Conservation (phyloP, 2,113 vertebrate genomes). For the Sclerurus mexicanus region DNA sequence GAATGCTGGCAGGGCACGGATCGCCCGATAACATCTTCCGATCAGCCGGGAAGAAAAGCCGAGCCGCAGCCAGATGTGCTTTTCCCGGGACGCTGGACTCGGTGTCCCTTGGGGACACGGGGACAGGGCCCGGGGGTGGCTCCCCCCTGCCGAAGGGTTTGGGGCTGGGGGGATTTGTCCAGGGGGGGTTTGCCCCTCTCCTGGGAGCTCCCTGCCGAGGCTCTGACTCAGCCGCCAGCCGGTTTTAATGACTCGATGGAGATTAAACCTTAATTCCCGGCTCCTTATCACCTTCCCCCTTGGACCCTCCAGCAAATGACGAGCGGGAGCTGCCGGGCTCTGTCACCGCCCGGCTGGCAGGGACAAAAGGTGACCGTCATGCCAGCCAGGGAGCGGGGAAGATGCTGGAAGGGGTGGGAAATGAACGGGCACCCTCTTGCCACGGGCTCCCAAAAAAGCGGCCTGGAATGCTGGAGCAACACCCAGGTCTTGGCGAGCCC, state of each 20-base stretch:
- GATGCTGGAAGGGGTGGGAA: not conserved
- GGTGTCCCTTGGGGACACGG: not conserved
- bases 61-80: not conserved
- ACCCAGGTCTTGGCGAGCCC: rapidly evolving
- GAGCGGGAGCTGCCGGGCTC: not conserved
- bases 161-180: rapidly evolving
- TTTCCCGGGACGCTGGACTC: not conserved
- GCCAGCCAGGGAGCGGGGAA: rapidly evolving
- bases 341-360: not conserved
- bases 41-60: not conserved
- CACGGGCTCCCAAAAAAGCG: no score
- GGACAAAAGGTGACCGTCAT: not conserved
- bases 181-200: not conserved
- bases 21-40: not conserved
- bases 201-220: not conserved
- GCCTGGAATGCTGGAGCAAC: not conserved
- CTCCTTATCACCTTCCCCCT: conserved; percentile 16
- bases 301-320: not conserved
- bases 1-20: not conserved
- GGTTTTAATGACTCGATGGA: not conserved
- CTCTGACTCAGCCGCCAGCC: not conserved
- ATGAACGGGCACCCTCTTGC: not conserved
- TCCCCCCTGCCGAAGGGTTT: not conserved
- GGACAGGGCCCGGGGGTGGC: not conserved
- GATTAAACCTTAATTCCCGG: conserved; percentile 6